Conservation (phyloP, 2,113 vertebrate genomes). For the Epinephelus moara region DNA sequence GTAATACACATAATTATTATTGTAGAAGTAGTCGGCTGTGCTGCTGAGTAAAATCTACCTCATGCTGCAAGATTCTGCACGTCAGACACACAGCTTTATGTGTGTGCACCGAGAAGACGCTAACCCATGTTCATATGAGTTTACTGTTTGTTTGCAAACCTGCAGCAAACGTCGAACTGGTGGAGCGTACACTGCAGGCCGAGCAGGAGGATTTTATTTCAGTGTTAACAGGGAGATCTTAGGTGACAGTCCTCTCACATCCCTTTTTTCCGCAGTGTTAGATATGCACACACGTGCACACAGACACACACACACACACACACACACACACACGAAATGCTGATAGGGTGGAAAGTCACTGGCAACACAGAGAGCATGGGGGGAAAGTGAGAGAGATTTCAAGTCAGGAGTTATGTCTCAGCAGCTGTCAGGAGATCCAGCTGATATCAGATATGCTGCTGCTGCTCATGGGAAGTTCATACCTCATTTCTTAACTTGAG, state of each 20-base stretch:
- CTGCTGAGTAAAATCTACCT: background rate
- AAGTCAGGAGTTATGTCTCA: slow-evolving; percentile 45
- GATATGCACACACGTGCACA: slow-evolving; percentile 10
- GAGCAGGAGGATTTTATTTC: slow-evolving; percentile 38
- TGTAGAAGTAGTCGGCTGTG: background rate
- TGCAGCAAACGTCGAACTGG: background rate
- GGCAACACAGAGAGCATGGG: slow-evolving; percentile 24
- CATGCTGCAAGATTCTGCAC: background rate
- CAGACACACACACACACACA: background rate
- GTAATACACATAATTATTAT: background rate
- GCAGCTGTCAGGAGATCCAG: slow-evolving; percentile 55
- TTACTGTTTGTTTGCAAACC: slow-evolving; percentile 6
- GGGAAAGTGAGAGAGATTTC: slow-evolving; percentile 8
- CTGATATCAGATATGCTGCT: slow-evolving; percentile 53
- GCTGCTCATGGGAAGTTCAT: slow-evolving; percentile 14
- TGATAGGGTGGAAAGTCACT: slow-evolving; percentile 71
- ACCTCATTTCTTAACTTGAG: slow-evolving; percentile 27
- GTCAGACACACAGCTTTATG: background rate
- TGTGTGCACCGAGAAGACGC: background rate
- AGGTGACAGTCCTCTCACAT: slow-evolving; percentile 46
- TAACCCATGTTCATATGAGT: background rate
- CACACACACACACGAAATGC: slow-evolving; percentile 39
- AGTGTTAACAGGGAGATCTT: slow-evolving; percentile 23
- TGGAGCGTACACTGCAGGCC: background rate
- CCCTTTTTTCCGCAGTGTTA: slow-evolving; percentile 43